Evolutionary conservation across 1,140 invertebrate genomes (phyloP).

Genomic region (Hypothenemus hampei): DNA sequence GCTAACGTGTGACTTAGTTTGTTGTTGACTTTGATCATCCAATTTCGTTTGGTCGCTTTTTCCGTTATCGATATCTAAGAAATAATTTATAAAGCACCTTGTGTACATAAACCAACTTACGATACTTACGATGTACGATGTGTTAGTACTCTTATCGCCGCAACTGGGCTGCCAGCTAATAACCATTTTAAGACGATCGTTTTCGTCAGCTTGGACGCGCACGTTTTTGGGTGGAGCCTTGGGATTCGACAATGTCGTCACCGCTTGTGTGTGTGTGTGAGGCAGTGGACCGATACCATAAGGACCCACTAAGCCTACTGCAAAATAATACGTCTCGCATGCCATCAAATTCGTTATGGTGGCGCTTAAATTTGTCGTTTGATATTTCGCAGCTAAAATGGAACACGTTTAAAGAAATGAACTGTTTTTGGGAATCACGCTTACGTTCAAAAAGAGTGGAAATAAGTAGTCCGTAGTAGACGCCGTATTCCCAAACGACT

Average conservation of each 20-base stretch:
- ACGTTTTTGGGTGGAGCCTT: conserved; percentile 57
- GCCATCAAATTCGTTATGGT: conserved; percentile 59
- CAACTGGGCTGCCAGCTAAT: conserved; percentile 50
- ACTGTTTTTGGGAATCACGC: too few relatives aligned
- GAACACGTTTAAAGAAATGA: too few relatives aligned
- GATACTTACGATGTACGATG: conserved; percentile 32
- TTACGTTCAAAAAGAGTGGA: background rate
- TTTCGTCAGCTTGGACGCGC: conserved; percentile 35
- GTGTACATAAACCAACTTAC: background rate
- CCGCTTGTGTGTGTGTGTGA: conserved; percentile 39
- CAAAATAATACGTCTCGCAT: conserved; percentile 69
- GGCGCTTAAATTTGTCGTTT: conserved; percentile 55
- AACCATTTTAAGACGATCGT: conserved; percentile 39
- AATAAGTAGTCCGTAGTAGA: conserved; percentile 52
- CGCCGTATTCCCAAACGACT: conserved; percentile 57
- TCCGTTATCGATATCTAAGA: conserved; percentile 37
- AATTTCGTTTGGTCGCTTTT: conserved; percentile 40
- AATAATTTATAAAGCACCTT: conserved; percentile 1
- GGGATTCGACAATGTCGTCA: conserved; percentile 58
- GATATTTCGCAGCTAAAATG: conserved; percentile 50
- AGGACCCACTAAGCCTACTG: conserved; percentile 62
- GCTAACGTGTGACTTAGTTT: conserved; percentile 51
- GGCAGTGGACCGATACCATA: conserved; percentile 60
- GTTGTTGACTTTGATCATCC: conserved; percentile 43
- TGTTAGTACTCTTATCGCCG: conserved; percentile 38